These are phyloP conservation scores for Leptopilina syphax DNA, from an alignment of 2,888 invertebrate species.

Conservation along the genomic window DNA sequence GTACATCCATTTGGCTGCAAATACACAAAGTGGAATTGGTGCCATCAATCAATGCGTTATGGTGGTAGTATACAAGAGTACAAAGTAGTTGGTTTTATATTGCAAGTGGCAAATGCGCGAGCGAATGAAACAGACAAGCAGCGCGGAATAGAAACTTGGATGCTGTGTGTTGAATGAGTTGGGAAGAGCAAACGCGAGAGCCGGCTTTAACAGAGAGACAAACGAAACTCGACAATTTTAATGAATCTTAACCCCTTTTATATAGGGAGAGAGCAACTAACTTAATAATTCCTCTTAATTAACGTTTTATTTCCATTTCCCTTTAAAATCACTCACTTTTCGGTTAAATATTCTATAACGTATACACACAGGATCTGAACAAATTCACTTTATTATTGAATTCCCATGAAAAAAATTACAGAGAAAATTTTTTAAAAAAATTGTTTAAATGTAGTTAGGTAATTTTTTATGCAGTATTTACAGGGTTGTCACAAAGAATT, in stretches of 20 bases:
- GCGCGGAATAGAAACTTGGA: not conserved
- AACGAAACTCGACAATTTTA: slow-evolving; percentile 39
- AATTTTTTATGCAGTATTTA: too few relatives aligned
- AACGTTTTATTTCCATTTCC: slow-evolving; percentile 17
- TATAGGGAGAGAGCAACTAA: not conserved
- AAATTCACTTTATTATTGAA: not conserved
- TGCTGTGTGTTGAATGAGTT: not conserved
- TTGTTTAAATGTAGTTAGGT: too few relatives aligned
- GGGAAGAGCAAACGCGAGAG: slow-evolving; percentile 21
- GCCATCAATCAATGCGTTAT: slow-evolving; percentile 22
- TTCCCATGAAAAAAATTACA: too few relatives aligned
- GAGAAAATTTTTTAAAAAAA: too few relatives aligned
- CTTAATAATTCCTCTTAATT: slow-evolving; percentile 31
- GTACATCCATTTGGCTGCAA: not conserved
- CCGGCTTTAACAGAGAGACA: slow-evolving; percentile 15
- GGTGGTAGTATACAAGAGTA: slow-evolving; percentile 14
- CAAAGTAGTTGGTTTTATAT: slow-evolving; percentile 34
- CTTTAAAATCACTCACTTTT: slow-evolving; percentile 9
- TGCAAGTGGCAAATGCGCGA: slow-evolving; percentile 18
- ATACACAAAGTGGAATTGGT: slow-evolving; percentile 17
- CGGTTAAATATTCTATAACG: not conserved
- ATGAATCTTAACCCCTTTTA: slow-evolving; percentile 20
- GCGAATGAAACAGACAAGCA: slow-evolving; percentile 19
- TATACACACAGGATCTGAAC: not conserved
- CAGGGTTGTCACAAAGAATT: too few relatives aligned